Base-by-base conservation (phyloP, 2,888 invertebrate genomes). In the Chymomyza fuscimana region DNA sequence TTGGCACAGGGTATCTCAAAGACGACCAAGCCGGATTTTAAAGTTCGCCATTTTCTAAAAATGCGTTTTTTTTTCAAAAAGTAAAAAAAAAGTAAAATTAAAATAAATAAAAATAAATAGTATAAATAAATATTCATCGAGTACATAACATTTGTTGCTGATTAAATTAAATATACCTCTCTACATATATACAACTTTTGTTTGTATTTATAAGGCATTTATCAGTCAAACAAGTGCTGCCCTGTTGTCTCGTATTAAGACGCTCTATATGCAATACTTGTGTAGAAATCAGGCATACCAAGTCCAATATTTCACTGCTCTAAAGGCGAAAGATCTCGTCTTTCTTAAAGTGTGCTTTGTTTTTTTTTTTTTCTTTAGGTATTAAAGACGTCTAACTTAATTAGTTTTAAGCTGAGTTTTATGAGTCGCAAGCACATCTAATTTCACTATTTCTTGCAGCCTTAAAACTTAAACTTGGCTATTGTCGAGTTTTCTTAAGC, bases 331-430 rank as follows among this genome's bases (percentile, higher is more conserved):
- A 46, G 40, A 46, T 46, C 40, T 10, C 10, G 12, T 46, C 40
- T 46, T 10, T 12, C 40, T 12, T 12, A 46, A 46, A 46, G 40
- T 46, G 40, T 46, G 40, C 40, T 46, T 46, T 46, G 6, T 25
- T 25, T 25, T 25, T 25, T 3, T 22, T 22, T 25, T 4, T 46
- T 12, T 46, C 6, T 46, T 10, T 46, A 40, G 0, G 9, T 40
- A 6, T 40, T 40, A 12, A 46, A 32, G 79, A 83, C 72, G 86
- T 72, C 76, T 79, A 62, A 54, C 79, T 86, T 84, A 83, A 83
- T 83, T 77, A 84, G 86, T 83, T 83, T 83, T 83, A 76, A 72
- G 40, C 56, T 69, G 63, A 50, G 74, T 74, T 77, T 79, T 65
- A 70, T 67, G 75, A 66, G 69, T 73, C 69, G 64, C 63, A 74